Percentiles rank a stretch among this genome's conserved stretches.
phyloP scores from a whole-genome alignment of 2,888 invertebrate species.

The Chrysopilus asiliformis region DNA sequence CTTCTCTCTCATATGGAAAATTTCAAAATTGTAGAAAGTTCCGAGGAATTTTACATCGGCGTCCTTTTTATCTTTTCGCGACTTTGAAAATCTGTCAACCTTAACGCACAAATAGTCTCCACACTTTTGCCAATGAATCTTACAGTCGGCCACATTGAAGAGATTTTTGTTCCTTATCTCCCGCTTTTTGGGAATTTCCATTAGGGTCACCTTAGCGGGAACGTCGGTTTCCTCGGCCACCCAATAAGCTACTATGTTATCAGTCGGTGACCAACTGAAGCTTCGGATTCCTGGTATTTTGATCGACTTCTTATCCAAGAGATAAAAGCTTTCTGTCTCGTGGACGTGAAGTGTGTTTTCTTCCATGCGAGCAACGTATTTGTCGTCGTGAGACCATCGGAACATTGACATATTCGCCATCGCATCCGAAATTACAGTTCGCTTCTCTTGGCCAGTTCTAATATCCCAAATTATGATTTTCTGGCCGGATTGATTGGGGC shows the following conservation, averaged over 20 bases:
- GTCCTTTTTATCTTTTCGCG: slow-evolving; percentile 85
- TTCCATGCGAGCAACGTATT: slow-evolving; percentile 82
- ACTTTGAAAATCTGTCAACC: slow-evolving; percentile 75
- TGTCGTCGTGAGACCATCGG: slow-evolving; percentile 94
- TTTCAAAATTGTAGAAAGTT: slow-evolving; percentile 96
- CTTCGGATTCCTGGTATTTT: slow-evolving; percentile 82
- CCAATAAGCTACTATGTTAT: slow-evolving; percentile 95
- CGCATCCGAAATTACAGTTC: slow-evolving; percentile 78
- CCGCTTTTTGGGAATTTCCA: slow-evolving; percentile 81
- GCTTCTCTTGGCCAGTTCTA: slow-evolving; percentile 82
- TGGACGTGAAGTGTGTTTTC: slow-evolving; percentile 81
- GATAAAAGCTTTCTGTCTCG: slow-evolving; percentile 89
- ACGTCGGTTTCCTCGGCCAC: slow-evolving; percentile 95
- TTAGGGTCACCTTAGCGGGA: slow-evolving; percentile 84
- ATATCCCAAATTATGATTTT: slow-evolving; percentile 96
- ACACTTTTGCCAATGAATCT: slow-evolving; percentile 97
- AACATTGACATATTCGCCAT: slow-evolving; percentile 85
- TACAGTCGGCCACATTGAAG: slow-evolving; percentile 96
- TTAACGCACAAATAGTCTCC: slow-evolving; percentile 97
- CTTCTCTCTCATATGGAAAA: slow-evolving; percentile 97
- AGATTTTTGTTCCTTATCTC: slow-evolving; percentile 88
- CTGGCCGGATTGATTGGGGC: slow-evolving; percentile 44
- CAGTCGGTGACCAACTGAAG: slow-evolving; percentile 97
- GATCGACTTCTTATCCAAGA: slow-evolving; percentile 88
- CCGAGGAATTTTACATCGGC: slow-evolving; percentile 89